phyloP scores from a whole-genome alignment of 2,797 vertebrate species.

The Catamblyrhynchus diadema region DNA sequence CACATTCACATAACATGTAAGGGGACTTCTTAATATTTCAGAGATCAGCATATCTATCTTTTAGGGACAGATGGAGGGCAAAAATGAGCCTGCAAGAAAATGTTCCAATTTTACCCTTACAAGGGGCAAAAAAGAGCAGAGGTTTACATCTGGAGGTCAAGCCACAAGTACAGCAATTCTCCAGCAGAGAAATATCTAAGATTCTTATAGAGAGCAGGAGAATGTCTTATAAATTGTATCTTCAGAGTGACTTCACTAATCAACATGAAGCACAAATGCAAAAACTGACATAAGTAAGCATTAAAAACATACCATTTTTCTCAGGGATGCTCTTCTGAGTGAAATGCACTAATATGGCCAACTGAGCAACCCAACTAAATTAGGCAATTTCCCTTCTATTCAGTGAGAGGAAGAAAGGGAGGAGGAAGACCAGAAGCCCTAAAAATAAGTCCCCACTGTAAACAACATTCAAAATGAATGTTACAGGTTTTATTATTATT shows the following conservation, averaged over 20 bases:
- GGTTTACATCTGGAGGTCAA: conserved; percentile 38
- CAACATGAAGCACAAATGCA: background rate
- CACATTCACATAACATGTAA: background rate
- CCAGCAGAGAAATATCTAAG: background rate
- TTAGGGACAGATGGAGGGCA: background rate
- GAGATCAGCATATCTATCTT: background rate
- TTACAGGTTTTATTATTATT: conserved; percentile 18
- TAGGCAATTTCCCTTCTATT: conserved; percentile 13
- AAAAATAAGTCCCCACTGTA: background rate
- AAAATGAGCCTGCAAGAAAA: background rate
- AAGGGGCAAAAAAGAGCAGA: background rate
- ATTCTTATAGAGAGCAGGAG: background rate
- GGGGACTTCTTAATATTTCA: background rate
- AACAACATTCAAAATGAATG: background rate
- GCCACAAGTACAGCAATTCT: background rate
- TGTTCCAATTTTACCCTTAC: background rate
- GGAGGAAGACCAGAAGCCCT: background rate
- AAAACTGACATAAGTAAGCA: background rate
- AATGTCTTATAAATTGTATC: background rate
- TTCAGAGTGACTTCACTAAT: background rate
- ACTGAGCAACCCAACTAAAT: background rate
- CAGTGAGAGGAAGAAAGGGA: background rate
- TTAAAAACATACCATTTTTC: background rate
- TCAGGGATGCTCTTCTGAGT: background rate
- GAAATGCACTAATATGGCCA: conserved; percentile 17